phyloP scores from a whole-genome alignment of 2,888 invertebrate genomes.

The Papilio demoleus region DNA sequence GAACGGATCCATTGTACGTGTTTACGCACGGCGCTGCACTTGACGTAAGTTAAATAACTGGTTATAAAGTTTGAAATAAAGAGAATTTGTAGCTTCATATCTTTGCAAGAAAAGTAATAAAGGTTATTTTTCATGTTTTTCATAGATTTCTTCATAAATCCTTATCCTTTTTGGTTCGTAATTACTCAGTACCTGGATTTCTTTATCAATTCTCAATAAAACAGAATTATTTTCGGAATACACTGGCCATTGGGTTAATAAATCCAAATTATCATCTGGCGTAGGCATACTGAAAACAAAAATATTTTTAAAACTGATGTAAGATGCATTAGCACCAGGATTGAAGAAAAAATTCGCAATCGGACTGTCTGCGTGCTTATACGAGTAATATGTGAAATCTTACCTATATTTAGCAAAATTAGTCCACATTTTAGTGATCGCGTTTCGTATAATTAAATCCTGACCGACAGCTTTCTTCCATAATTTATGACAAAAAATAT shows the following conservation, averaged over 20 bases:
- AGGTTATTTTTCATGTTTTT: constrained; percentile 52
- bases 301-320: background rate
- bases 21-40: no score
- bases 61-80: no score
- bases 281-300: constrained; percentile 55
- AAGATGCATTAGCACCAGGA: background rate
- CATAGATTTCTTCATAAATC: constrained; percentile 55
- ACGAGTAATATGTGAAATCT: constrained; percentile 38
- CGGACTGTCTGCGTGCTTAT: no score
- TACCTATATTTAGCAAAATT: constrained; percentile 63
- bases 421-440: constrained; percentile 61
- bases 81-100: no score
- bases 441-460: constrained; percentile 45
- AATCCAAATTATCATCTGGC: constrained; percentile 35
- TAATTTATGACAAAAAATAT: constrained; percentile 44
- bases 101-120: background rate
- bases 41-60: no score
- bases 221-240: constrained; percentile 46
- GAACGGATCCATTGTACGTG: no score
- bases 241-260: constrained; percentile 47
- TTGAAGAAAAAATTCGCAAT: background rate
- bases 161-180: constrained; percentile 56
- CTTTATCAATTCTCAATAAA: constrained; percentile 53
- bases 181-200: constrained; percentile 49
- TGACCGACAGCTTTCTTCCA: constrained; percentile 43